These are phyloP conservation scores for Acrocera orbiculus DNA, from an alignment of 2,888 invertebrate species.

Conservation along the genomic window DNA sequence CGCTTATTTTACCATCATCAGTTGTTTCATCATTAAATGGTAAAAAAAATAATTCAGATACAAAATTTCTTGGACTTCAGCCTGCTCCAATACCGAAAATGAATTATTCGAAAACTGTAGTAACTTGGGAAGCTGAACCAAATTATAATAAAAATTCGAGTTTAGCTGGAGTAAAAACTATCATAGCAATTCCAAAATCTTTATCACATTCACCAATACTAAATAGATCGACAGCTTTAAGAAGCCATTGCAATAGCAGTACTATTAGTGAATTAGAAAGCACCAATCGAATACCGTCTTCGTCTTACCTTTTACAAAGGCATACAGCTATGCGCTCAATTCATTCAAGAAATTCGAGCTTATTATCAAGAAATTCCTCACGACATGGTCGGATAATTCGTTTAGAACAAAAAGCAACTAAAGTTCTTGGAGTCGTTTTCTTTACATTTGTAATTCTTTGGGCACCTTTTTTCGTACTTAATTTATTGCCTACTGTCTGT, in stretches of 20 bases:
- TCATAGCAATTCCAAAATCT: conserved; percentile 33
- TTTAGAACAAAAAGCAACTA: conserved; percentile 89
- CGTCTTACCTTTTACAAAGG: conserved; percentile 36
- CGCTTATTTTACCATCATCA: neutral
- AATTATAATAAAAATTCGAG: conserved; percentile 49
- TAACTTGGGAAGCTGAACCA: conserved; percentile 55
- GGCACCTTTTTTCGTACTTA: conserved; percentile 90
- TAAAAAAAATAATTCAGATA: neutral
- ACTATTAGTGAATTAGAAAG: neutral
- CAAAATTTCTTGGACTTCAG: conserved; percentile 29
- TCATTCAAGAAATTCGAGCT: conserved; percentile 63
- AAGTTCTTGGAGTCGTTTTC: conserved; percentile 86
- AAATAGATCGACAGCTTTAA: conserved; percentile 41
- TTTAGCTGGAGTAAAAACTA: conserved; percentile 48
- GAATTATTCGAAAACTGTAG: conserved; percentile 37
- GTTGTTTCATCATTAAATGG: conserved; percentile 2
- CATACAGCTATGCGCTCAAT: conserved; percentile 46
- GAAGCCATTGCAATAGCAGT: conserved; percentile 33
- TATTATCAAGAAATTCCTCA: conserved; percentile 63
- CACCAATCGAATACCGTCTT: conserved; percentile 34
- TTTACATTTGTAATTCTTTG: conserved; percentile 87
- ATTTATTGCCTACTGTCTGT: conserved; percentile 70
- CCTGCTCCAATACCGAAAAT: conserved; percentile 28
- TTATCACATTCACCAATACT: conserved; percentile 27
- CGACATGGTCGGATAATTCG: conserved; percentile 69